Evolutionary conservation across 2,113 vertebrate species (phyloP), one percentile per base, ranked within the genome.

Genomic region (Scomber japonicus): DNA sequence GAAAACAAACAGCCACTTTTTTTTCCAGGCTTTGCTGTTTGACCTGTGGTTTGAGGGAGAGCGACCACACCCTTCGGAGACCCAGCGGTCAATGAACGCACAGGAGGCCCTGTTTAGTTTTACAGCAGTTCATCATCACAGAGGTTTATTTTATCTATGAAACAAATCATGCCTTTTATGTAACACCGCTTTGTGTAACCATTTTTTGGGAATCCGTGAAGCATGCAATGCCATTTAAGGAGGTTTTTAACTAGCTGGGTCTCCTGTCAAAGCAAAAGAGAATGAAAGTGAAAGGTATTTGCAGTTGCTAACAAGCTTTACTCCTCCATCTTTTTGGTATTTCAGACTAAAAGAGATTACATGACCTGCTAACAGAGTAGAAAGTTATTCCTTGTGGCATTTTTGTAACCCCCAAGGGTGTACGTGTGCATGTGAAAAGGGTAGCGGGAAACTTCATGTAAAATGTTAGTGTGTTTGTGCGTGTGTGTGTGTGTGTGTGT

Each of bases 221-320:
- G 81, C 19, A 61, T 3, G 48, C 63, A 53, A 61, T 54, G n/a
- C 92, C 92, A 90, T 93, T 76, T 93, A 93, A 66, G 91, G 92
- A 27, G 76, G 78, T 88, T 84, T 72, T 78, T 53, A 78, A 76
- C 79, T 17, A 64, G 78, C 61, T 27, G n/a, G 78, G 73, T 83
- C 73, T 71, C 78, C 75, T 55, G 54, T 81, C 72, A 71, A 68
- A 84, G 66, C 50, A 15, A 16, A 51, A 30, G 44, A 76, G 66
- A 80, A 86, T 35, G 49, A 64, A 46, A 49, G 21, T 64, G 64
- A 70, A 84, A 82, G 73, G 84, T 78, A 91, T 90, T 65, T 50
- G 63, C 48, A 48, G 57, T 62, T n/a, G 78, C 80, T 89, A 85
- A 82, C 83, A 90, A 71, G 79, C 63, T 78, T 68, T 45, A 71